phyloP scores from a whole-genome alignment of 2,797 vertebrate species.

The Chelmon rostratus region DNA sequence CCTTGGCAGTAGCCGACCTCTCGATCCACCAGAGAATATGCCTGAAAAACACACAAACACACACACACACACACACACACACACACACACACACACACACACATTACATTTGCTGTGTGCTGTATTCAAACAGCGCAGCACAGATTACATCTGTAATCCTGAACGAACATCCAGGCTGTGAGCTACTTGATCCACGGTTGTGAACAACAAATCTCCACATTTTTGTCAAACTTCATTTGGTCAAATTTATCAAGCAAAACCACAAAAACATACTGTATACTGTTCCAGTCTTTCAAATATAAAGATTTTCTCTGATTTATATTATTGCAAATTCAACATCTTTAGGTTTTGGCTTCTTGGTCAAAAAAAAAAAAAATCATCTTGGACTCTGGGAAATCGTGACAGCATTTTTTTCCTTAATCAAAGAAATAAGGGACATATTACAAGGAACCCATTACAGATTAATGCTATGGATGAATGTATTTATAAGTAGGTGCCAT shows the following conservation, averaged over 20 bases:
- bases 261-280: no score
- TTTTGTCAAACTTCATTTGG: not conserved
- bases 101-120: not conserved
- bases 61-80: slow-evolving; percentile 27
- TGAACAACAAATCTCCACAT: slow-evolving; percentile 10
- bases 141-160: slow-evolving; percentile 34
- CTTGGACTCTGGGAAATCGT: no score
- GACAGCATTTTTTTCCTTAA: not conserved
- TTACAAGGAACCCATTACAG: not conserved
- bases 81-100: slow-evolving; percentile 22
- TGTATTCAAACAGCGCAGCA: slow-evolving; percentile 22
- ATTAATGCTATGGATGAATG: not conserved
- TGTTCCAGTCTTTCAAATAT: no score
- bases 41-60: slow-evolving; percentile 80
- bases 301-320: no score
- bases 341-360: not conserved
- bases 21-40: slow-evolving; percentile 97
- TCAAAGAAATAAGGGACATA: no score
- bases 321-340: not conserved
- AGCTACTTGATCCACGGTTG: slow-evolving; percentile 30
- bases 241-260: no score
- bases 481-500: not conserved
- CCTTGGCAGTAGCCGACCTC: slow-evolving; percentile 99
- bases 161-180: slow-evolving; percentile 15
- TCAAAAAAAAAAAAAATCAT: not conserved